Evolutionary conservation across 1,140 invertebrate species (phyloP), one percentile per base, ranked within the genome.

Genomic region (Dendroctonus valens): DNA sequence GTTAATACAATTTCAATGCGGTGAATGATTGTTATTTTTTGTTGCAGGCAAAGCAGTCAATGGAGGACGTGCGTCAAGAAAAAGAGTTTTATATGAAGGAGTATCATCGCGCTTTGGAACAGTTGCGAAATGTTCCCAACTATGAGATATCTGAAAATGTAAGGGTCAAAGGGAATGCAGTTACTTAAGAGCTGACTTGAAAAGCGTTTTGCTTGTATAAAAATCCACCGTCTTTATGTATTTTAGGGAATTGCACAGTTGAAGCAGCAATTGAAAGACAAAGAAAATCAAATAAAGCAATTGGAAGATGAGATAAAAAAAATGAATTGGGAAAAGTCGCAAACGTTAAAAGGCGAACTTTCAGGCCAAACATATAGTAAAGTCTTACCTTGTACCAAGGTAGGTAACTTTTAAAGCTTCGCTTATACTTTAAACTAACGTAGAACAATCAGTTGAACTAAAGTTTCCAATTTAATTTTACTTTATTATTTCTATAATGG

Each of bases 21-120:
- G 0, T 7, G 8, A 41, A 9, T 55, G 41, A 6, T 39, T 41
- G 39, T 41, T 38, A 41, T 55, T 55, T 7, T 41, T 26, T 63
- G 46, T 63, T 67, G 11, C 64, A 73, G 70, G 67, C 70, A 11
- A 59, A 40, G 26, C 57, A 70, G 41, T 67, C 65, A 41, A 48
- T 70, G n/a, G 73, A 73, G 57, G 69, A 60, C 57, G 59, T 74
- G 40, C 69, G 58, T 49, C 55, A 72, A n/a, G 83, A 84, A 73
- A 79, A 79, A 46, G 80, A 85, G 69, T 80, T 80, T 73, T 84
- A 81, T 49, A 80, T 76, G 74, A 77, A 79, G 38, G 82, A 85
- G 72, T 83, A 79, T 66, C 76, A 76, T 5, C 79, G 76, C 61
- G 69, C 79, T 8, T 76, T 78, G 57, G 79, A 82, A 58, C 76